Evolutionary conservation across 2,888 invertebrate genomes (phyloP).

Genomic region (Euspilapteryx auroguttella): DNA sequence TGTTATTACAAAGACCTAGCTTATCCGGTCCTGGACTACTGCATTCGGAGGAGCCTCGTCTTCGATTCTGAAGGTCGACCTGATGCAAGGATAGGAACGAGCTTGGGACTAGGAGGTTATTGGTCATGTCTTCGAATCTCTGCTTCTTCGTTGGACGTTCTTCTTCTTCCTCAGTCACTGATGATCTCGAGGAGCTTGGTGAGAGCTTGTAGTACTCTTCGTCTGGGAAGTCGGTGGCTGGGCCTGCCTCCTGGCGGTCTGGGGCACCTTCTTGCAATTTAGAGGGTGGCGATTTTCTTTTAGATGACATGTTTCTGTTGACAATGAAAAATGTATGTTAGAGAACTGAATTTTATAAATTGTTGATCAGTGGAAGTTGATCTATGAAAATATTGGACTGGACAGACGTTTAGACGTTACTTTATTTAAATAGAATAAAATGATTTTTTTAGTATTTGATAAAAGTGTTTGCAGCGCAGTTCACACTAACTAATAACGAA

Average conservation of each 20-base stretch:
- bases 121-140: conserved; percentile 68
- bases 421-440: no score
- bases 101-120: conserved; percentile 56
- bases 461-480: no score
- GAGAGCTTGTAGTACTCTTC: conserved; percentile 52
- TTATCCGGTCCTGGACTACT: conserved; percentile 71
- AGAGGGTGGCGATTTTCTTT: conserved; percentile 94
- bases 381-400: no score
- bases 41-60: conserved; percentile 69
- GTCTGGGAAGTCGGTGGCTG: conserved; percentile 48
- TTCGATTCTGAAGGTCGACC: conserved; percentile 50
- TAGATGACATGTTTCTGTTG: conserved; percentile 93
- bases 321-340: conserved; percentile 49
- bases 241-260: conserved; percentile 37
- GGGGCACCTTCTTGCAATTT: conserved; percentile 81
- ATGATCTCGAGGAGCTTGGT: conserved; percentile 46
- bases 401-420: neutral
- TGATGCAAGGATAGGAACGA: conserved; percentile 59
- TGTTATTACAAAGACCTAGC: conserved; percentile 66
- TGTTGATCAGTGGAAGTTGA: no score
- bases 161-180: conserved; percentile 64
- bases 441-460: no score
- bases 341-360: no score
- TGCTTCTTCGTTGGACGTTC: conserved; percentile 64
- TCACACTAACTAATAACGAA: no score